Conservation (phyloP, 2,113 vertebrate genomes). For the Callipepla californica region DNA sequence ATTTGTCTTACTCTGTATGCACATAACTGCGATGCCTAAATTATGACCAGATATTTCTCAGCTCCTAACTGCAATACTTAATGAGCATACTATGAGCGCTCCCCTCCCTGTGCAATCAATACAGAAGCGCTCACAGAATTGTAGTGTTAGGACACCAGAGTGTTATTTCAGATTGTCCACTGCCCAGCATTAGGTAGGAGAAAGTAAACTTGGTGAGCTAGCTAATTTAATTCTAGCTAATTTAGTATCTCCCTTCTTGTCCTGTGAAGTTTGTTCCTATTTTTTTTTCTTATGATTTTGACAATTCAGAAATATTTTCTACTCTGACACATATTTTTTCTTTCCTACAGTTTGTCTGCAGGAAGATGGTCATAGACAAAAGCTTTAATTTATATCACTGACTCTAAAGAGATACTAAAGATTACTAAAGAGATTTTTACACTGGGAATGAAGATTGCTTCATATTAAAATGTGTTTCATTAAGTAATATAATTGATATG, state of each 20-base stretch:
- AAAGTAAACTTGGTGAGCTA: neutral
- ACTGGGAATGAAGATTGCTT: neutral
- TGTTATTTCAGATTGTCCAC: neutral
- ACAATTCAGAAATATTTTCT: neutral
- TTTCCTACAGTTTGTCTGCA: neutral
- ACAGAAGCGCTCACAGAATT: neutral
- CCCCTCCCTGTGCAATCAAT: rapidly evolving
- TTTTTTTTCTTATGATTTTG: neutral
- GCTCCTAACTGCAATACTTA: neutral
- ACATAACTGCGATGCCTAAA: rapidly evolving
- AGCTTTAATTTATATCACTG: neutral
- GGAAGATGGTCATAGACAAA: neutral
- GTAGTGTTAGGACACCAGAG: neutral
- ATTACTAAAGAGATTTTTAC: neutral
- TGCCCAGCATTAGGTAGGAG: neutral
- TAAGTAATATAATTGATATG: slow-evolving; percentile 4
- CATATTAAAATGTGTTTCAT: slow-evolving; percentile 4
- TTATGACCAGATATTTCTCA: neutral
- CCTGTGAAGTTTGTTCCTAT: neutral
- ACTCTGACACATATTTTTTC: neutral
- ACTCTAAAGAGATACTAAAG: neutral
- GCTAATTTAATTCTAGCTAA: neutral
- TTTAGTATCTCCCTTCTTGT: neutral
- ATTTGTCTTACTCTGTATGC: neutral
- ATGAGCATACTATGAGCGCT: neutral